Percentiles rank a stretch among this genome's conserved stretches.
Conservation (phyloP, 2,888 invertebrate species). For the Caenorhabditis sulstoni region DNA sequence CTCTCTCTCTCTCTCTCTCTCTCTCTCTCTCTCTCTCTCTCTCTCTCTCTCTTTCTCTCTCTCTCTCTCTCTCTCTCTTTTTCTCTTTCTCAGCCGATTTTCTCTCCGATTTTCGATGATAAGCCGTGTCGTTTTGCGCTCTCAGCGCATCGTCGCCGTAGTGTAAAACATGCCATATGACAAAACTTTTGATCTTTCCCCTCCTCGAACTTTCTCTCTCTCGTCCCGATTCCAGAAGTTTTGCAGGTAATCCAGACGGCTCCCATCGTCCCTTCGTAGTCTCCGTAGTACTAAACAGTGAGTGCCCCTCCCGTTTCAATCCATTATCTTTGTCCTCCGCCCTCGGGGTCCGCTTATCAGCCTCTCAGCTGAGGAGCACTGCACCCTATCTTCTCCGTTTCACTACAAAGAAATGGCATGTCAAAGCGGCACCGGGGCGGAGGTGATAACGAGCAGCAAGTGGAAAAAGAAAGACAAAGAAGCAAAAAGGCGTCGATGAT, state of each 20-base stretch:
- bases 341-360: constrained; percentile 34
- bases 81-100: too few species aligned
- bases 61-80: too few species aligned
- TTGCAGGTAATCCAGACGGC: constrained; percentile 70
- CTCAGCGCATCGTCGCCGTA: background rate
- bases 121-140: constrained; percentile 1
- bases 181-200: constrained; percentile 23
- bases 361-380: constrained; percentile 41
- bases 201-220: constrained; percentile 8
- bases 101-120: constrained; percentile 1
- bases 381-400: constrained; percentile 24
- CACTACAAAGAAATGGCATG: constrained; percentile 40
- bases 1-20: background rate
- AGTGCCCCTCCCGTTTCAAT: constrained; percentile 27
- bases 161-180: constrained; percentile 54
- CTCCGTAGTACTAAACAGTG: constrained; percentile 55
- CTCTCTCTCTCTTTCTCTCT: background rate
- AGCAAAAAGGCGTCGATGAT: constrained; percentile 1
- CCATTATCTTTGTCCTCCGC: constrained; percentile 43
- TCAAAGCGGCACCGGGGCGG: constrained; percentile 1
- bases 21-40: too few species aligned
- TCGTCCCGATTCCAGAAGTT: constrained; percentile 8
- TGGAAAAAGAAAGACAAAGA: constrained; percentile 14
- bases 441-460: constrained; percentile 5
- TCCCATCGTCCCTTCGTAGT: constrained; percentile 63